Base-by-base conservation (phyloP, 1,140 invertebrate genomes). In the Heliconius hewitsoni region DNA sequence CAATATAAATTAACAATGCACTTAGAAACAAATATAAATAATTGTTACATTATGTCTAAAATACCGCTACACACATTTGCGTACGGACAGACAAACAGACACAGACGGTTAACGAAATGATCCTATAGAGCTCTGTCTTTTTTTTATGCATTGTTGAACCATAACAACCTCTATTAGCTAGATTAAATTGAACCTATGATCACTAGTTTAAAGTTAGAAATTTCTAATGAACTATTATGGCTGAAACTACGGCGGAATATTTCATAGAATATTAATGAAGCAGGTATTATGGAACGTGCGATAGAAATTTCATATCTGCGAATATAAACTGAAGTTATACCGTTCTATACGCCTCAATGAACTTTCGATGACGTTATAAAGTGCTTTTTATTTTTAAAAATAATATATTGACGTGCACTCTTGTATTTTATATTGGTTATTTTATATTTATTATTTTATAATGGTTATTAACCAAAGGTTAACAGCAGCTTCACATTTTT, bases 301-400 rank as follows among this genome's bases (percentile, higher is more conserved):
- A 57, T 57, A 3, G 55, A 57, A 57, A 57, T 57, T 57, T 57
- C 55, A 57, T 57, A 57, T 57, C 19, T 57, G n/a, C 55, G n/a
- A 57, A 57, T 57, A 57, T 23, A 57, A 57, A 57, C 55, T n/a
- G n/a, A 57, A 57, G 55, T 57, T 57, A 23, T 57, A 57, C 55
- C 55, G 19, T 19, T n/a, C 19, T 57, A 11, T 57, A 57, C n/a
- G 55, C 55, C 55, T 23, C 55, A 57, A 57, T 57, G 55, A 57
- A 57, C 55, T 57, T 52, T 57, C 55, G 8, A 57, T 57, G 55
- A 57, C 19, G n/a, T 57, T 57, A 57, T 57, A 23, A 23, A 57
- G 55, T 57, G 55, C n/a, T 57, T 57, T 57, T 57, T 57, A 57
- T 57, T 57, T 57, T 57, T 52, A 52, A 57, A 57, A 57, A 57